Percentiles rank a stretch among this genome's conserved stretches.
Conservation (phyloP, 2,797 vertebrate species). For the Etheostoma perlongum region DNA sequence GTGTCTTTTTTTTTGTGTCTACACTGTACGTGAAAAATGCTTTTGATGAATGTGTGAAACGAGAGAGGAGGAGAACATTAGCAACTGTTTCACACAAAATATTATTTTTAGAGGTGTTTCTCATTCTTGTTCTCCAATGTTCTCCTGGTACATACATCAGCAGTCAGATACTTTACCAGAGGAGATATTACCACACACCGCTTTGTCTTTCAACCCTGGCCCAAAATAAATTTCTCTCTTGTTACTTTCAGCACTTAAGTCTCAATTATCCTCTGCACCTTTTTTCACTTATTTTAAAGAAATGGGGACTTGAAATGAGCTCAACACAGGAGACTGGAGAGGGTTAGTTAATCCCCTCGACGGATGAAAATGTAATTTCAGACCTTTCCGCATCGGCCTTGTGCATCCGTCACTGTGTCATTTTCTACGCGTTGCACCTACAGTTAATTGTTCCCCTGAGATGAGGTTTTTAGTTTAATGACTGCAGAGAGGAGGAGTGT, state of each 20-base stretch:
- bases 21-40: not conserved
- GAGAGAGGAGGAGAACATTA: constrained; percentile 10
- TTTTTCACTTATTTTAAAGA: constrained; percentile 34
- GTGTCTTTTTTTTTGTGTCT: not conserved
- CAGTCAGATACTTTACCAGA: constrained; percentile 12
- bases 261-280: constrained; percentile 31
- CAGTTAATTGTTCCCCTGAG: constrained; percentile 35
- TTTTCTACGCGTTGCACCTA: constrained; percentile 6
- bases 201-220: constrained; percentile 41
- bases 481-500: constrained; percentile 26
- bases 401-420: constrained; percentile 29
- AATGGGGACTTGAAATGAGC: constrained; percentile 27
- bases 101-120: not conserved
- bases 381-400: constrained; percentile 2
- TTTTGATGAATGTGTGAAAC: not conserved
- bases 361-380: constrained; percentile 43
- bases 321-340: constrained; percentile 26
- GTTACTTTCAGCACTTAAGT: constrained; percentile 28
- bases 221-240: constrained; percentile 49
- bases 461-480: constrained; percentile 42
- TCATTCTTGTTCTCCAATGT: not conserved
- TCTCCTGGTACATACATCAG: constrained; percentile 25
- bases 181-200: constrained; percentile 47
- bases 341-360: constrained; percentile 37
- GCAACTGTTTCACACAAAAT: not conserved